Base-by-base conservation (phyloP, 2,797 vertebrate genomes). In the Lophius americanus region DNA sequence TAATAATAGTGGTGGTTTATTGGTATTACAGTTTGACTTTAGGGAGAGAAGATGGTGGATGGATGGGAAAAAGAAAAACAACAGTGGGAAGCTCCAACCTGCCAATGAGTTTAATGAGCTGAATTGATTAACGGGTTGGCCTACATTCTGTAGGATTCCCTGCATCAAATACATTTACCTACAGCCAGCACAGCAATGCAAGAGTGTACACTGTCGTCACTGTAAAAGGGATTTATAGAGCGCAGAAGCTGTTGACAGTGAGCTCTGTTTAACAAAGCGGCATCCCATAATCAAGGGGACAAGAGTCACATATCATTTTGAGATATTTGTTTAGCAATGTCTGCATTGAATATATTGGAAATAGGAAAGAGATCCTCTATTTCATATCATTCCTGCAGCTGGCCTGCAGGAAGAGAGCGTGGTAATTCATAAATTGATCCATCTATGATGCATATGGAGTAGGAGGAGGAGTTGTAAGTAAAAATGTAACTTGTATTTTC, bases 91-190 rank as follows among this genome's bases (percentile, higher is more conserved):
- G 67, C 48, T 51, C 23, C 51, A 48, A 56, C 44, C 70, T 73
- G 70, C 76, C 73, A 44, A 48, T 78, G 73, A 55, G n/a, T 81
- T 65, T 81, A 80, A 81, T 84, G 76, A 85, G 62, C 60, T 57
- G 67, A 65, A 75, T 54, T 76, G 79, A 87, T 87, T 76, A 68
- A 84, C 4, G 43, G 42, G 35, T 50, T 66, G 75, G 14, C 72
- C 80, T 63, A 73, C 61, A 68, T 78, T 71, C 47, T 65, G 43
- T 47, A 11, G 47, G 2, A 50, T 69, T 44, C 55, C 56, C 56
- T 59, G 51, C 67, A 73, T 78, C 62, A 79, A 50, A 65, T 32
- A 77, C 32, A 39, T 78, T 78, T 79, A 78, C 14, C 78, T 75
- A 73, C 55, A 66, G 57, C 46, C 64, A n/a, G 14, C 43, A 44